phyloP scores from a whole-genome alignment of 2,113 vertebrate genomes.

The Archocentrus centrarchus region DNA sequence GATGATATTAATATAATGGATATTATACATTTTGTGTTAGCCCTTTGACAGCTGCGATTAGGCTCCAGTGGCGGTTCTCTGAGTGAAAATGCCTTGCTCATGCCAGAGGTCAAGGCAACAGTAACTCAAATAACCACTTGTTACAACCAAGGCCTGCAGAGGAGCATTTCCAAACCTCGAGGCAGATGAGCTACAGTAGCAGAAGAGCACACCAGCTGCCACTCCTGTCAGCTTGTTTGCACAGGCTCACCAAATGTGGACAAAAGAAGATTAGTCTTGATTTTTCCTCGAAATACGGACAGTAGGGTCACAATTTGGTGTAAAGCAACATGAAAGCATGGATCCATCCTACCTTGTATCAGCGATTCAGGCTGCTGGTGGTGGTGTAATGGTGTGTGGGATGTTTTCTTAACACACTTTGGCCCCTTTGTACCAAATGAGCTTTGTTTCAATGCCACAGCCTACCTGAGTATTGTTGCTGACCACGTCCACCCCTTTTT shows the following conservation, averaged over 20 bases:
- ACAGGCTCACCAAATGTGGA: not conserved
- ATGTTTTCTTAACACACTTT: too few species aligned
- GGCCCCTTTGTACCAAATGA: too few species aligned
- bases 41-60: not conserved
- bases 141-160: not conserved
- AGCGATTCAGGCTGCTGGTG: not conserved
- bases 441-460: not conserved
- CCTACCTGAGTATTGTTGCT: not conserved
- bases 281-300: not conserved
- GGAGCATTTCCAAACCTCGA: not conserved
- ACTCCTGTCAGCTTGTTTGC: not conserved
- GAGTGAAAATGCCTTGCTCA: not conserved
- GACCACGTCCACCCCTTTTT: fast-evolving
- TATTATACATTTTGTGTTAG: conserved; percentile 8
- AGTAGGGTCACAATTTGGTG: not conserved
- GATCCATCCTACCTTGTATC: not conserved
- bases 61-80: not conserved
- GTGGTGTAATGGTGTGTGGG: too few species aligned
- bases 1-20: conserved; percentile 19
- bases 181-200: not conserved
- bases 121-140: not conserved
- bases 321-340: not conserved
- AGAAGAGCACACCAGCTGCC: not conserved
- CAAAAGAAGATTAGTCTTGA: not conserved
- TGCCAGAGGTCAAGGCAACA: not conserved